A percentile compares a stretch with the other conserved stretches of the same genome.
phyloP scores from a whole-genome alignment of 2,888 invertebrate genomes.

The Marronus borbonicus region DNA sequence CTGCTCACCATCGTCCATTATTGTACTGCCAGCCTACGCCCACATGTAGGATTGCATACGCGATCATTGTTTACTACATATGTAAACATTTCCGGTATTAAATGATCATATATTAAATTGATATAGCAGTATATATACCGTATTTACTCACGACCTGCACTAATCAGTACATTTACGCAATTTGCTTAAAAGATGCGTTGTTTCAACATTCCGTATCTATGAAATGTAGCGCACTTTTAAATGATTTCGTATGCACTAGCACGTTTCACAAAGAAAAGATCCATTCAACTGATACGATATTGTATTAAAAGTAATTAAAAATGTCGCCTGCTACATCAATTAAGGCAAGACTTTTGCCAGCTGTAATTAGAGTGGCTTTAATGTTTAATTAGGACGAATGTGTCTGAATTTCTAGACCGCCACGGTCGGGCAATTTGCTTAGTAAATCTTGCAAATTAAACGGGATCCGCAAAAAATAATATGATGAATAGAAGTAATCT shows the following conservation, averaged over 20 bases:
- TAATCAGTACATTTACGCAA: not conserved
- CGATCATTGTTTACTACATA: too few species aligned
- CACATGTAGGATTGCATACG: too few species aligned
- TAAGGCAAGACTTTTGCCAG: conserved; percentile 39
- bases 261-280: conserved; percentile 14
- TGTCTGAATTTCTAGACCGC: conserved; percentile 24
- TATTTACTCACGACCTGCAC: not conserved
- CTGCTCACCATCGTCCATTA: too few species aligned
- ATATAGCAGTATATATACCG: not conserved
- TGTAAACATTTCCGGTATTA: too few species aligned
- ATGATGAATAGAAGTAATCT: too few species aligned
- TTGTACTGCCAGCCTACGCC: too few species aligned
- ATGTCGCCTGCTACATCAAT: conserved; percentile 26
- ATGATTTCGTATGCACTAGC: not conserved
- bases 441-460: not conserved
- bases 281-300: conserved; percentile 19
- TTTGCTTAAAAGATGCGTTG: not conserved
- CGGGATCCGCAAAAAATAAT: not conserved
- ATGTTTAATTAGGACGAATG: conserved; percentile 43
- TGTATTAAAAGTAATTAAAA: conserved; percentile 31
- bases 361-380: conserved; percentile 39
- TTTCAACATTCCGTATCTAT: not conserved
- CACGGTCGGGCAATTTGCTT: not conserved
- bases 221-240: not conserved
- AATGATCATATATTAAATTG: too few species aligned